Evolutionary conservation across 2,113 vertebrate species (phyloP), one percentile per base, ranked within the genome.

Genomic region (Chloroceryle aenea): DNA sequence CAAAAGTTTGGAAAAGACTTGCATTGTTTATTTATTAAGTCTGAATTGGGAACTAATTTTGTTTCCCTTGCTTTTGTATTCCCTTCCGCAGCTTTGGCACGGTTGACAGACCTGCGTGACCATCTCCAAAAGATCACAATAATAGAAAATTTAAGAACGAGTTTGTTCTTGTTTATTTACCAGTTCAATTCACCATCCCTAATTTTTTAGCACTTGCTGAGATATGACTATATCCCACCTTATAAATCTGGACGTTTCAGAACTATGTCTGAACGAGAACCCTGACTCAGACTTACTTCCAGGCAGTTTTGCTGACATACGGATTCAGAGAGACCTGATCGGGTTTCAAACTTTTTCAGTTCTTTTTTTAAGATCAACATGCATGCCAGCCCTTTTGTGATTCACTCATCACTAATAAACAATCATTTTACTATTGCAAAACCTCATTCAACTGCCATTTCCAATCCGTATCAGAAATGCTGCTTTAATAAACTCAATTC

Each of bases 371-470:
- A 92, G 80, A 80, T 81, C 82, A 81, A 81, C 85, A 93, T 11
- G 40, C 25, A 72, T 14, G 56, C 85, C 88, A 95, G 93, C 95
- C 3, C 1, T 87, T 93, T 92, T 78, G 83, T 47, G 76, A 94
- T 96, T 92, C 90, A 92, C 88, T 96, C 96, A 87, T 95, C 92
- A 90, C 86, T 95, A 96, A 94, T 87, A 95, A 96, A 94, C 90
- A 96, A 85, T 55, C 56, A 52, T 90, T 85, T 73, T 25, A 77
- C 72, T 90, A 61, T 81, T 88, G 87, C 92, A 96, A 96, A 97
- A 93, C 92, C 40, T 86, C 88, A 43, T 18, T 75, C 0, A 2
- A 34, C 52, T 79, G 73, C 80, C 66, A 64, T 61, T 94, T 61
- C 80, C 73, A 94, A 64, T 63, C 73, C 17, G 2, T 93, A 95